A percentile compares a stretch with the other conserved stretches of the same genome.
phyloP scores from a whole-genome alignment of 2,113 vertebrate species.

The Irena cyanogastra region DNA sequence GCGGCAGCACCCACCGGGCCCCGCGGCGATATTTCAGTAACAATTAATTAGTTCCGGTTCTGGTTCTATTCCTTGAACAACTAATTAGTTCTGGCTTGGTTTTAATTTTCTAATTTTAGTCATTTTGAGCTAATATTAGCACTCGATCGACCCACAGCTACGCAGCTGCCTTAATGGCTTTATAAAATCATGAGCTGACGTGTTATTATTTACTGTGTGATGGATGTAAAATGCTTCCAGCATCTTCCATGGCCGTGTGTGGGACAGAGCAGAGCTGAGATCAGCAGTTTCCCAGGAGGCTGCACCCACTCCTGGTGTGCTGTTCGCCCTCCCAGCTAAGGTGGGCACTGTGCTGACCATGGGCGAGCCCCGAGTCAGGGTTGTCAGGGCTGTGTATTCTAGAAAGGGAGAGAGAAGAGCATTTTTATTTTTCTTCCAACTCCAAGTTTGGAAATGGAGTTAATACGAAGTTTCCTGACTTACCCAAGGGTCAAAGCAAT shows the following conservation, averaged over 20 bases:
- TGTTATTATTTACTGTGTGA: not conserved
- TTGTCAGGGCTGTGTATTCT: fast-evolving
- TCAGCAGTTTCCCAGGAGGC: not conserved
- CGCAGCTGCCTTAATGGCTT: not conserved
- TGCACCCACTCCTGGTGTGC: not conserved
- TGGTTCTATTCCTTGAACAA: constrained; percentile 38
- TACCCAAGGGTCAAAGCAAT: constrained; percentile 5
- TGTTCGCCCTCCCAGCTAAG: not conserved
- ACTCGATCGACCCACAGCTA: not conserved
- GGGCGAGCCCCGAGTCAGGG: not conserved
- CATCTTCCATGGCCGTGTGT: not conserved
- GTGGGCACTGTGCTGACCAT: not conserved
- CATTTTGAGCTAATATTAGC: constrained; percentile 44
- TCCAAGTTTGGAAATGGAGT: not conserved
- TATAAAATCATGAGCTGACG: not conserved
- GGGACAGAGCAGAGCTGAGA: not conserved
- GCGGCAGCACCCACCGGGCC: not conserved
- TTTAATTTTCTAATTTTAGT: constrained; percentile 56
- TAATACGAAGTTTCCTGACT: not conserved
- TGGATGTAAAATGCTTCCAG: not conserved
- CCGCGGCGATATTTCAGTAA: not conserved
- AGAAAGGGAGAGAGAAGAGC: not conserved
- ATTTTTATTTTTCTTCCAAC: not conserved
- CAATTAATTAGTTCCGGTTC: constrained; percentile 61
- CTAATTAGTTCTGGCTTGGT: constrained; percentile 43